Evolutionary conservation across 1,140 invertebrate species (phyloP).

Genomic region (Marisa cornuarietis): DNA sequence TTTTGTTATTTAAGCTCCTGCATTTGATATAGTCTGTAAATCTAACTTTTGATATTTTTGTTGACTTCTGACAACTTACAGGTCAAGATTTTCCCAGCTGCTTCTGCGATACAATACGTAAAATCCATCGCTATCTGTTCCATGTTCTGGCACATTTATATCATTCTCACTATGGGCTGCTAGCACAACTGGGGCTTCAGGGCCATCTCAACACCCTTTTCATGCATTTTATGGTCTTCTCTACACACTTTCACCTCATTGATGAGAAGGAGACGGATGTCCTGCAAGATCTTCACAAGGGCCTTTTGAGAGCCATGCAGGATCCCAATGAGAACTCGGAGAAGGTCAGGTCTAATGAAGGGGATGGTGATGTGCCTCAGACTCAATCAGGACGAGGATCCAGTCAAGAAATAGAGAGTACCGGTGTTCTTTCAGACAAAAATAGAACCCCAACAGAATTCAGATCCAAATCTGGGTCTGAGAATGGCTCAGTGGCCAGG

Average conservation of each 20-base stretch:
- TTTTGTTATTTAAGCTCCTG: not conserved
- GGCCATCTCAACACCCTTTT: conserved; percentile 93
- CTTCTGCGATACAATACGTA: conserved; percentile 94
- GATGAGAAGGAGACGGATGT: conserved; percentile 92
- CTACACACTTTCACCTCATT: conserved; percentile 86
- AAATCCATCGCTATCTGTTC: conserved; percentile 94
- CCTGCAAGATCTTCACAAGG: conserved; percentile 71
- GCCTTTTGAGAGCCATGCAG: conserved; percentile 52
- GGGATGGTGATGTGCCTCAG: not conserved
- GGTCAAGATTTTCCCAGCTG: conserved; percentile 94
- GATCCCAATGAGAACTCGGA: conserved; percentile 54
- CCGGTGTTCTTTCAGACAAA: conserved; percentile 2
- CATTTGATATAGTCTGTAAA: not conserved
- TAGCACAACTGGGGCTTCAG: conserved; percentile 90
- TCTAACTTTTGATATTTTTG: conserved; percentile 2
- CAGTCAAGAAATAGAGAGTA: not conserved
- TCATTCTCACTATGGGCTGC: conserved; percentile 95
- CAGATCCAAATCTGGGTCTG: conserved; percentile 4
- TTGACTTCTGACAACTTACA: conserved; percentile 62
- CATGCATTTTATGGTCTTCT: conserved; percentile 91
- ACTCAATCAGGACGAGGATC: not conserved
- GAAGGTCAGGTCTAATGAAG: not conserved
- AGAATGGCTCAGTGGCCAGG: conserved; percentile 13
- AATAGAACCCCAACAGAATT: not conserved
- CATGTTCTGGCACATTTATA: conserved; percentile 98